Evolutionary conservation across 2,888 invertebrate species (phyloP), one percentile per base, ranked within the genome.

Genomic region (Athrips mouffetella): DNA sequence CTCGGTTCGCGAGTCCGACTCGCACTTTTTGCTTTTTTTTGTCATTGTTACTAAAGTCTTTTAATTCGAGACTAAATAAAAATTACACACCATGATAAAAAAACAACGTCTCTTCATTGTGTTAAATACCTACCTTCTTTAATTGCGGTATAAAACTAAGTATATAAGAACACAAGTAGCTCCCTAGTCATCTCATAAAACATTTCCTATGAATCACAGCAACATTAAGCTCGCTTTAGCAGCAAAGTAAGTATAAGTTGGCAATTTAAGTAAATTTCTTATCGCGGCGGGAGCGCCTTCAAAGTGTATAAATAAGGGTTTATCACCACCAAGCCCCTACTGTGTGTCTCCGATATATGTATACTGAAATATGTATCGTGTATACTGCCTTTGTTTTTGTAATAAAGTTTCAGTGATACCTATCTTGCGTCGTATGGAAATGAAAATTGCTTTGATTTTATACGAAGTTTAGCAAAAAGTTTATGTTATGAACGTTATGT

Each of bases 191-290:
- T n/a, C n/a, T 23, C 16, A 40, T 25, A 25, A 40, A 23, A 40
- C 15, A 40, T 25, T 40, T 40, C 40, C 40, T 16, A 40, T 25
- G 15, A 40, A 40, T 40, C 40, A 40, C 21, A 13, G 39, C 23
- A 39, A 39, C 25, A 40, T 40, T 40, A 25, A 40, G 25, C 40
- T 25, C 11, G 25, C 40, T 40, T 40, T 40, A 40, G 40, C 25
- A 15, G 29, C 33, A 21, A 35, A 35, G 25, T 16, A 52, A 45
- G 23, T 27, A 10, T 49, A 50, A 42, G 63, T 68, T 61, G 60
- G 71, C 73, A 67, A 75, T 78, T 76, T 73, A 70, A 67, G 68
- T 72, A 73, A 75, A 75, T 70, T 70, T 62, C 72, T 75, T 76
- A 80, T 78, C 77, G 65, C 66, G 48, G 47, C 69, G 64, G 72